Percentiles rank a stretch among this genome's conserved stretches.
These are phyloP conservation scores for Otolemur garnettii DNA, from an alignment of 2,113 vertebrate genomes.

Conservation along the genomic window DNA sequence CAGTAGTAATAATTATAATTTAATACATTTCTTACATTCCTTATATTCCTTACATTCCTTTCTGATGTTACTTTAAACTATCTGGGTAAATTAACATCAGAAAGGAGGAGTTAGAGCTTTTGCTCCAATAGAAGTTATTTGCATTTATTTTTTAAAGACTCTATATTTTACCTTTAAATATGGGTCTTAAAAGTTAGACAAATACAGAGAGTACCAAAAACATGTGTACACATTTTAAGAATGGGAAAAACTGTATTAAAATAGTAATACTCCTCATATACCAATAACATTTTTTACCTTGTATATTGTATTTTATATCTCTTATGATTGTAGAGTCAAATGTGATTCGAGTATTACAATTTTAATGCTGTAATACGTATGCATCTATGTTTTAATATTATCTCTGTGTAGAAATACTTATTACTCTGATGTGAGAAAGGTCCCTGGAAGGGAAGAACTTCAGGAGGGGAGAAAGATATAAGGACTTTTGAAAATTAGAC, in stretches of 20 bases:
- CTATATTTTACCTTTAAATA: not conserved
- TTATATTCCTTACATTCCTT: no score
- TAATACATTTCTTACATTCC: not conserved
- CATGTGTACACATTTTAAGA: no score
- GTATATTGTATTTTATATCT: no score
- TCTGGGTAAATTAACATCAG: not conserved
- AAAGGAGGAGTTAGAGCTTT: constrained; percentile 6
- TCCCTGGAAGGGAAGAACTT: not conserved
- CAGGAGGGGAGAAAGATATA: not conserved
- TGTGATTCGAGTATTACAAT: no score
- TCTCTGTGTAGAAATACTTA: not conserved
- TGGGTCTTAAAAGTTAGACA: not conserved
- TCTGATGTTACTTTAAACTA: not conserved
- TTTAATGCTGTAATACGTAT: no score
- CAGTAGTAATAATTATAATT: not conserved
- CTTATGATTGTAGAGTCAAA: no score
- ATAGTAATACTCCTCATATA: no score
- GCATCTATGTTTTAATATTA: not conserved
- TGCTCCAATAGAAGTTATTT: not conserved
- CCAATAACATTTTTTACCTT: no score
- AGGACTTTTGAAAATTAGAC: not conserved
- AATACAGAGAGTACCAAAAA: no score
- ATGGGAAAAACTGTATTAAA: no score
- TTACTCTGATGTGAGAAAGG: not conserved
- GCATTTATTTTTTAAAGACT: not conserved